Base-by-base conservation (phyloP, 1,140 invertebrate species). In the Monomorium pharaonis region DNA sequence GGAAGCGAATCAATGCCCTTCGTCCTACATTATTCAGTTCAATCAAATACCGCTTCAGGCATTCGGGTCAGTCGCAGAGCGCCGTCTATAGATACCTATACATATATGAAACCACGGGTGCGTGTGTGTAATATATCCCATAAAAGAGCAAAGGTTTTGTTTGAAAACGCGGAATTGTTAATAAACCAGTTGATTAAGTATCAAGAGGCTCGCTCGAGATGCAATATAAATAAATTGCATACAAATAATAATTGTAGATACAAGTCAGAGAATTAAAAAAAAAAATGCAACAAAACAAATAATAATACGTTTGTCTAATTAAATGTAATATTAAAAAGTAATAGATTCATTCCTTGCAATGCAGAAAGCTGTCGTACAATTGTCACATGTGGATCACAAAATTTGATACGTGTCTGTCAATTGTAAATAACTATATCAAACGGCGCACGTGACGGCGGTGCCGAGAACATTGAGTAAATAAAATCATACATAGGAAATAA, bases 1-100 rank as follows among this genome's bases (percentile, higher is more conserved):
- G 72, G 72, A 60, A 89, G 90, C 89, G 90, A 93, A 93, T 92
- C 89, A 90, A 92, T 90, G 92, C 91, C 91, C 91, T 93, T 93
- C 92, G 90, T 62, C 90, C 90, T 92, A 91, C 90, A 93, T 94
- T 92, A 94, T 93, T 93, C 90, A 91, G 86, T 91, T 88, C 87
- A 90, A 92, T 93, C 92, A 88, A 92, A 91, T 93, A 83, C 74
- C 88, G 90, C 85, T 90, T 86, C 86, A 89, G 87, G 91, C 92
- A 92, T 93, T 90, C 87, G 77, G 90, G 90, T 93, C 91, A 91
- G 83, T 91, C 69, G 70, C 67, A 69, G 83, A 60, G 69, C 58
- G 44, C 44, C 74, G 67, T 33, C 67, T 60, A 58, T 18, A 72
- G 51, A 56, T 72, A 51, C 9, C 27, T 58, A 44, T 42, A 42